Evolutionary conservation across 2,888 invertebrate genomes (phyloP), one percentile per base, ranked within the genome.

Genomic region (Ernsta delagoae): DNA sequence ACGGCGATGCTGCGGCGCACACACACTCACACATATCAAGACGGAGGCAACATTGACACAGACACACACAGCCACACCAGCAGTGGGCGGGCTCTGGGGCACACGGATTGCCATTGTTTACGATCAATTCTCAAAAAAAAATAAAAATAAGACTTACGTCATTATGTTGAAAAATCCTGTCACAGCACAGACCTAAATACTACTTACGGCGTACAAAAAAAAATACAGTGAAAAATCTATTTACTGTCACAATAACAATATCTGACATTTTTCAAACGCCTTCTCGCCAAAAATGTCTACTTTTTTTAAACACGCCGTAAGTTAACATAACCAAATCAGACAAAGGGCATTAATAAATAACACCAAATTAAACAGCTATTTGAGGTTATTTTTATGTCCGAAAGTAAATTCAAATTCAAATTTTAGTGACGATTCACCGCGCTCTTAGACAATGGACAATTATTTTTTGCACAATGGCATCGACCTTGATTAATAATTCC

Each of bases 21-120:
- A 91, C 87, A 90, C 85, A 89, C 85, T 86, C 87, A 92, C 92
- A 92, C 92, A 93, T 92, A 92, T 93, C 92, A 92, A 92, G 92
- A 91, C 83, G 90, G 92, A 88, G 81, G 90, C 86, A 88, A 87
- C 88, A 89, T 45, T n/a, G 45, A 45, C 84, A 89, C 84, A 88
- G 83, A 89, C 83, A 92, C 89, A 91, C 89, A 89, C 83, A 81
- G 85, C 86, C 87, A 88, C 83, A 85, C 87, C 82, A 80, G 87
- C 85, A 81, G 86, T 83, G 86, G 80, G 84, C 82, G 83, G 82
- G 80, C 78, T 78, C 72, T 77, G 74, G 24, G 24, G 82, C 53
- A 82, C 62, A 59, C 70, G 74, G 71, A 72, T 75, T 88, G 89
- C 85, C 90, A 87, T 85, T 83, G 77, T 50, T 50, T 12, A 6